Evolutionary conservation across 2,888 invertebrate species (phyloP).

Genomic region (Cristatella mucedo): DNA sequence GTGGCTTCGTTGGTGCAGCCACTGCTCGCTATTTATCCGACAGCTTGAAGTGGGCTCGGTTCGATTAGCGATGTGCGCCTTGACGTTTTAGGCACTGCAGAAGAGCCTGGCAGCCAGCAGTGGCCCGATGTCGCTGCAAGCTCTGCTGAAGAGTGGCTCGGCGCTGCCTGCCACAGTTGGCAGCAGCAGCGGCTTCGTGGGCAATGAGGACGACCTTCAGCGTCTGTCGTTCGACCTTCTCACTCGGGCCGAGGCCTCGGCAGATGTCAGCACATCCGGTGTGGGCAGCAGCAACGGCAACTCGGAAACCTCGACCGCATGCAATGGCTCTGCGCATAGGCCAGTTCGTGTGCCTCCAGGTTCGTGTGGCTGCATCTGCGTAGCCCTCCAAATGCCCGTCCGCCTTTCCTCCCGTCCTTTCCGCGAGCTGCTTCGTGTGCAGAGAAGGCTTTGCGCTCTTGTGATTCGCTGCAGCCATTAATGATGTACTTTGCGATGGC

Average conservation of each 20-base stretch:
- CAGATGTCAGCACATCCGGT: background rate
- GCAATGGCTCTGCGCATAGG: conserved; percentile 5
- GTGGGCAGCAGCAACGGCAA: background rate
- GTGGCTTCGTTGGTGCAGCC: too few species aligned
- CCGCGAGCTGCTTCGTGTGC: conserved; percentile 3
- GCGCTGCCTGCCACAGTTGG: too few species aligned
- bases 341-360: background rate
- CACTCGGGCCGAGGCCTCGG: background rate
- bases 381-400: background rate
- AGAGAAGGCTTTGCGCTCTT: too few species aligned
- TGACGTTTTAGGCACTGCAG: background rate
- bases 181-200: conserved; percentile 4
- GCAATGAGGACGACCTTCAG: conserved; percentile 8
- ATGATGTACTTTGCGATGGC: too few species aligned
- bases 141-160: conserved; percentile 2
- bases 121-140: conserved; percentile 4
- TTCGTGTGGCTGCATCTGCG: background rate
- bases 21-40: too few species aligned
- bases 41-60: too few species aligned
- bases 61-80: too few species aligned
- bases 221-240: conserved; percentile 6
- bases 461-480: too few species aligned
- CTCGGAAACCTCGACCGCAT: conserved; percentile 8
- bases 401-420: background rate
- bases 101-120: conserved; percentile 2